Evolutionary conservation across 2,113 vertebrate genomes (phyloP).

Genomic region (Bos taurus): ARS-UCD2.0 NC_037334.1:5959001-5959500

Average conservation of each 20-base stretch:
- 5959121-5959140: not conserved
- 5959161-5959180: not conserved
- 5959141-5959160: not conserved
- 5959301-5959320: not conserved
- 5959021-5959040: accelerated
- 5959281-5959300: not conserved
- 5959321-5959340: not conserved
- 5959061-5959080: not conserved
- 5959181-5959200: not conserved
- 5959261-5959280: not conserved
- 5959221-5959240: not conserved
- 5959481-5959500: accelerated
- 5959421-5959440: not conserved
- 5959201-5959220: too few species aligned
- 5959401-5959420: not conserved
- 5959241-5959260: not conserved
- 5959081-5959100: not conserved
- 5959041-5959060: not conserved
- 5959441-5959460: not conserved
- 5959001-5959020: not conserved
- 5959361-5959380: accelerated
- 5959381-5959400: not conserved
- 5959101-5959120: not conserved
- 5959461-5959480: not conserved
- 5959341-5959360: not conserved